phyloP scores from a whole-genome alignment of 2,888 invertebrate species.

The Brachypterus glaber region DNA sequence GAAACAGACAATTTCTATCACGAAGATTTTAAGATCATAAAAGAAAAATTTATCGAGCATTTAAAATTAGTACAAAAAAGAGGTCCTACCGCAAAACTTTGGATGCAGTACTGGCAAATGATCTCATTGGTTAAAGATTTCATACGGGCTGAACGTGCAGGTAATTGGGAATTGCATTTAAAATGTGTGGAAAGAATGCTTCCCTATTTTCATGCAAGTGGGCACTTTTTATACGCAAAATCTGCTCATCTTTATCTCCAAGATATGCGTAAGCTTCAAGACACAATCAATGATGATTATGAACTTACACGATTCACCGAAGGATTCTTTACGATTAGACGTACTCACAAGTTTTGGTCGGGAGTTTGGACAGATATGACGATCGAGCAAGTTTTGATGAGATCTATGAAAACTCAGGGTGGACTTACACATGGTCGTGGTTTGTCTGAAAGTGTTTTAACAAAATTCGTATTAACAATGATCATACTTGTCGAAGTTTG shows the following conservation, averaged over 20 bases:
- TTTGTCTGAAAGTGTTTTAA: conserved; percentile 27
- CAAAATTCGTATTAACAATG: not conserved
- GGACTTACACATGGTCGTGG: conserved; percentile 28
- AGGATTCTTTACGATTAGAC: conserved; percentile 26
- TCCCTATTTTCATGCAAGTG: conserved; percentile 31
- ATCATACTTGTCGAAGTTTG: conserved; percentile 16
- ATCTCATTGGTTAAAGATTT: conserved; percentile 25
- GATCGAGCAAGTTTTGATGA: not conserved
- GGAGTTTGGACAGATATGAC: not conserved
- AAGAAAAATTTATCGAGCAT: conserved; percentile 16
- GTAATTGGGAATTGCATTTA: conserved; percentile 31
- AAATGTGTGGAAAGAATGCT: conserved; percentile 32
- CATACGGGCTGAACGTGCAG: conserved; percentile 26
- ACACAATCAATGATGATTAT: conserved; percentile 20
- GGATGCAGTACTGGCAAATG: conserved; percentile 27
- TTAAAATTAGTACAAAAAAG: conserved; percentile 17
- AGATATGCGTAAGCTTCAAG: conserved; percentile 18
- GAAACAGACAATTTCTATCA: conserved; percentile 17
- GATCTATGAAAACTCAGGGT: conserved; percentile 27
- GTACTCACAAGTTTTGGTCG: not conserved
- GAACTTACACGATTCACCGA: conserved; percentile 29
- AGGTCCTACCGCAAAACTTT: conserved; percentile 22
- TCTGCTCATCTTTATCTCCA: conserved; percentile 30
- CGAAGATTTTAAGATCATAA: conserved; percentile 18
- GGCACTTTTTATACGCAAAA: conserved; percentile 26